These are phyloP conservation scores for Lobophora halterata DNA, from an alignment of 2,888 invertebrate species.

Conservation along the genomic window DNA sequence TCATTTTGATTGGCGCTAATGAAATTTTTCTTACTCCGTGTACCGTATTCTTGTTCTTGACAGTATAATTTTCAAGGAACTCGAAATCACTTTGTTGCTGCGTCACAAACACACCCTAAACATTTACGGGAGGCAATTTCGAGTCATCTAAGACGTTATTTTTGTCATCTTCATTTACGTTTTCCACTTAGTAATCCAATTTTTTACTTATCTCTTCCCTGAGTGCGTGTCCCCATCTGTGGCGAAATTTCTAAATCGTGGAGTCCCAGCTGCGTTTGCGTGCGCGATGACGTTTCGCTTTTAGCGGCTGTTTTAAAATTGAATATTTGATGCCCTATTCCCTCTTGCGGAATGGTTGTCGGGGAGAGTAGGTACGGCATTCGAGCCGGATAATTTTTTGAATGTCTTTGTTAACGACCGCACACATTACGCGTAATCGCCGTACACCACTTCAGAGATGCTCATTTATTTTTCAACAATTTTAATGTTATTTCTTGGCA, in stretches of 20 bases:
- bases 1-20: conserved; percentile 82
- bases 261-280: conserved; percentile 75
- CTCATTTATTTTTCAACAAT: conserved; percentile 56
- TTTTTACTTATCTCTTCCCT: conserved; percentile 72
- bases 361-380: conserved; percentile 61
- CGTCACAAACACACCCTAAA: conserved; percentile 69
- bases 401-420: conserved; percentile 64
- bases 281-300: conserved; percentile 79
- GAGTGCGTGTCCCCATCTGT: conserved; percentile 77
- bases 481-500: conserved; percentile 39
- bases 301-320: conserved; percentile 81
- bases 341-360: conserved; percentile 76
- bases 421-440: conserved; percentile 59
- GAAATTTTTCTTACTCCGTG: conserved; percentile 77
- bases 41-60: conserved; percentile 76
- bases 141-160: conserved; percentile 65
- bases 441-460: conserved; percentile 46
- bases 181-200: conserved; percentile 77
- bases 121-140: conserved; percentile 65
- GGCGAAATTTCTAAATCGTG: conserved; percentile 76
- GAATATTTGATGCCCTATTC: conserved; percentile 79
- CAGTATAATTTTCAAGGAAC: conserved; percentile 72
- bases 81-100: conserved; percentile 60
- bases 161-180: conserved; percentile 69
- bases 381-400: conserved; percentile 70